phyloP scores from a whole-genome alignment of 2,113 vertebrate species.

The Psammodynastes pulverulentus region DNA sequence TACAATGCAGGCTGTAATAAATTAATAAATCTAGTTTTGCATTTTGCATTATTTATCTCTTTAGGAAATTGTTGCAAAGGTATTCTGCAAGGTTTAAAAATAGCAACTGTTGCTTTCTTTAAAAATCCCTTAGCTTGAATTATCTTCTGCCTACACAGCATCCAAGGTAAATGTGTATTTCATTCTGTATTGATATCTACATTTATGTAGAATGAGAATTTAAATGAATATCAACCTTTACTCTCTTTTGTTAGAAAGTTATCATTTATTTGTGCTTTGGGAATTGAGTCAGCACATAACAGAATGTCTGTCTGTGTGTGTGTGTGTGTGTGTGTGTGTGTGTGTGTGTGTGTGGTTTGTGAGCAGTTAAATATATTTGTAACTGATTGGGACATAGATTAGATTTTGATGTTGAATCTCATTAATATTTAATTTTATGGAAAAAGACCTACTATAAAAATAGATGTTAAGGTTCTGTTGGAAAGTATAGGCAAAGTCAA shows the following conservation, averaged over 20 bases:
- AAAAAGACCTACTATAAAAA: not conserved
- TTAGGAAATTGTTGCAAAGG: not conserved
- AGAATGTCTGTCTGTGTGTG: not conserved
- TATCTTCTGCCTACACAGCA: not conserved
- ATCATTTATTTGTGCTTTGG: not conserved
- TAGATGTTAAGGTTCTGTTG: not conserved
- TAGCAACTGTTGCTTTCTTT: not conserved
- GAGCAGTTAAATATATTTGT: not conserved
- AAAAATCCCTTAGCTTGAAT: not conserved
- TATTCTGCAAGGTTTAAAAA: not conserved
- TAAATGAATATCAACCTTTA: not conserved
- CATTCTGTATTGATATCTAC: not conserved
- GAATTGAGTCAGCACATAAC: not conserved
- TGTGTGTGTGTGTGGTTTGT: not conserved
- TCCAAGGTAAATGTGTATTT: not conserved
- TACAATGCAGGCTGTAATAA: not conserved
- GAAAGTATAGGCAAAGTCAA: not conserved
- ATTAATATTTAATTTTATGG: not conserved
- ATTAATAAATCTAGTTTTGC: not conserved
- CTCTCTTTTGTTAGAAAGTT: not conserved
- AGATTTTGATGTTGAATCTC: not conserved
- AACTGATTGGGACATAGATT: not conserved
- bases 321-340: not conserved
- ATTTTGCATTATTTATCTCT: not conserved
- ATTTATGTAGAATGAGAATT: not conserved